Evolutionary conservation across 2,888 invertebrate genomes (phyloP).

Genomic region (Rhorus exstirpatorius): DNA sequence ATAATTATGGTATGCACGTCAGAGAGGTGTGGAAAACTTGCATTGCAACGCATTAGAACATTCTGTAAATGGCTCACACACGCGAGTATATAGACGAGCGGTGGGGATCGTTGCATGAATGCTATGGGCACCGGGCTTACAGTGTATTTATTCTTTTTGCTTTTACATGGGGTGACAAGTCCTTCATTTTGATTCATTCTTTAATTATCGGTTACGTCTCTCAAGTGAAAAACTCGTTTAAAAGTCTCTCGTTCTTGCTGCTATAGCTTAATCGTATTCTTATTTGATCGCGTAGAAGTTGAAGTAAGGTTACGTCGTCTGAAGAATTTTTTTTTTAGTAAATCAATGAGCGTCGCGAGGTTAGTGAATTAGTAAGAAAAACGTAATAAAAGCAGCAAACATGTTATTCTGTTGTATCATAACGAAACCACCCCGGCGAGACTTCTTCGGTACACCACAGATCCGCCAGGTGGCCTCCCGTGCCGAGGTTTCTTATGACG

Average conservation of each 20-base stretch:
- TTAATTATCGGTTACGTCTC: conserved; percentile 15
- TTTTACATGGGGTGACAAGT: not conserved
- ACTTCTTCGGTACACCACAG: too few species aligned
- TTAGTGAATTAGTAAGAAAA: too few species aligned
- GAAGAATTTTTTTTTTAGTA: too few species aligned
- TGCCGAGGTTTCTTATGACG: too few species aligned
- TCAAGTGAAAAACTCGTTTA: not conserved
- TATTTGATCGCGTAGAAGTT: too few species aligned
- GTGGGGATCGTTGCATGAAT: conserved; percentile 1
- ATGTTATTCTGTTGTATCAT: too few species aligned
- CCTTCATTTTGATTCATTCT: not conserved
- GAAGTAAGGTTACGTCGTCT: too few species aligned
- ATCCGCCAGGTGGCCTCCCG: too few species aligned
- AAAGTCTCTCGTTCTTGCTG: not conserved
- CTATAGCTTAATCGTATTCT: not conserved
- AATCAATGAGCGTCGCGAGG: too few species aligned
- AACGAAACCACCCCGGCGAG: too few species aligned
- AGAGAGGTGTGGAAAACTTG: not conserved
- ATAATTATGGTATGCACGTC: conserved; percentile 48
- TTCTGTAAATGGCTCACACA: conserved; percentile 22
- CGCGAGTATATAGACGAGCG: conserved; percentile 19
- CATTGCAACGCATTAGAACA: conserved; percentile 33
- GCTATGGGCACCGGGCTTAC: not conserved
- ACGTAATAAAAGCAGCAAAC: too few species aligned
- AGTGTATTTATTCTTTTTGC: not conserved